These are phyloP conservation scores for Catharus ustulatus DNA, from an alignment of 2,797 vertebrate species.

Conservation along the genomic window DNA sequence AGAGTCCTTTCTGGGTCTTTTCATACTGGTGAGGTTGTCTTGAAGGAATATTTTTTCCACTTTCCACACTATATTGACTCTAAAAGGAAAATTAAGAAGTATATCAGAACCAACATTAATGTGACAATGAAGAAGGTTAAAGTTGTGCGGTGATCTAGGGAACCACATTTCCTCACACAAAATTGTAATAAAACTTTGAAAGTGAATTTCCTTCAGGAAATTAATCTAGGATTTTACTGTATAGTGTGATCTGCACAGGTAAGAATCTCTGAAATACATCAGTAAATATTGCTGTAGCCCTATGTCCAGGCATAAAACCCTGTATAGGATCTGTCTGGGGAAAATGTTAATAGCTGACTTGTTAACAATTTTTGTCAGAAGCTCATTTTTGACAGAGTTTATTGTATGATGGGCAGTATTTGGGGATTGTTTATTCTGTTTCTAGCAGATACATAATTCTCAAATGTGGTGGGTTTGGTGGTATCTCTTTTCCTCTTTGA, in stretches of 20 bases:
- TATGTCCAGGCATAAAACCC: background rate
- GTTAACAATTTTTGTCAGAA: background rate
- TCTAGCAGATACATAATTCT: background rate
- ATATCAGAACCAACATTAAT: background rate
- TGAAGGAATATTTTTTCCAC: background rate
- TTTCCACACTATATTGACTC: background rate
- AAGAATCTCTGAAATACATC: background rate
- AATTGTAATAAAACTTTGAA: background rate
- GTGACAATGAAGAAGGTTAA: background rate
- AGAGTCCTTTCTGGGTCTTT: background rate
- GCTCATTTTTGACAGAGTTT: background rate
- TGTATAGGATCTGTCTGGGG: background rate
- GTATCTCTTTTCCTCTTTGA: background rate
- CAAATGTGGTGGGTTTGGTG: background rate
- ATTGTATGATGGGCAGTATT: background rate
- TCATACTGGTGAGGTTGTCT: background rate
- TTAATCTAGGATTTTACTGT: background rate
- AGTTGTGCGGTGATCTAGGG: background rate
- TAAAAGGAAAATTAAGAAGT: background rate
- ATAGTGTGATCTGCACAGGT: background rate
- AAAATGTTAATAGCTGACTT: background rate
- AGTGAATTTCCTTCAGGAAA: background rate
- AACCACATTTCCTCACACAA: background rate
- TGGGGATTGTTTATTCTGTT: background rate
- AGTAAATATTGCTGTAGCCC: background rate